Conservation (phyloP, 2,113 vertebrate genomes). For the Loxodonta africana region DNA sequence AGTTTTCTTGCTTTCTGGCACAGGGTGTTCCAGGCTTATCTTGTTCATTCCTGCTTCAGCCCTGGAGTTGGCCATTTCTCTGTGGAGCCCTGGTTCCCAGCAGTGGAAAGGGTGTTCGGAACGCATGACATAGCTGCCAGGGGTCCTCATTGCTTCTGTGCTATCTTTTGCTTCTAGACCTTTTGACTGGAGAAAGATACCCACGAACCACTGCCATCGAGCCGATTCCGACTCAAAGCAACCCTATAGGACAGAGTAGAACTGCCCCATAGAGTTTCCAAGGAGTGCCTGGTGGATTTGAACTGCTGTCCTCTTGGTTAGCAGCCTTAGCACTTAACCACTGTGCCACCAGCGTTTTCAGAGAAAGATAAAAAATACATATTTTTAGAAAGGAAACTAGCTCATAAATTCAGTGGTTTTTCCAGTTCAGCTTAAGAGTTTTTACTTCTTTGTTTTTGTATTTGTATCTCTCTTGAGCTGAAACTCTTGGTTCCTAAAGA, state of each 20-base stretch:
- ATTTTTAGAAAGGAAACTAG: conserved; percentile 14
- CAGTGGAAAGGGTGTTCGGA: neutral
- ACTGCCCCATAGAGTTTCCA: too few species aligned
- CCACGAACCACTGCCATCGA: too few species aligned
- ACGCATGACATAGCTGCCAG: neutral
- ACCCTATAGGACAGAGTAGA: too few species aligned
- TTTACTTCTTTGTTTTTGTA: conserved; percentile 23
- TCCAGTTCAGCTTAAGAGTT: neutral
- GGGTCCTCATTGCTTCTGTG: neutral
- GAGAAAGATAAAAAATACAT: neutral
- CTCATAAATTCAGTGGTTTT: conserved; percentile 21
- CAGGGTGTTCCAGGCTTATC: neutral
- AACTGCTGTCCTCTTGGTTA: too few species aligned
- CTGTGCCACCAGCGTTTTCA: too few species aligned
- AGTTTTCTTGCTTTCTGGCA: neutral
- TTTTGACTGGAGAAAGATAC: neutral
- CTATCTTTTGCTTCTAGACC: neutral
- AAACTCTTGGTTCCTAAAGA: conserved; percentile 45
- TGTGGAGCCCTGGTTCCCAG: neutral
- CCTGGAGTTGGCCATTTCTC: neutral
- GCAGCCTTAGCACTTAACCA: too few species aligned
- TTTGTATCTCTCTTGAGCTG: neutral
- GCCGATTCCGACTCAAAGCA: too few species aligned
- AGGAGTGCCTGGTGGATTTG: too few species aligned
- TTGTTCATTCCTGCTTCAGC: neutral